Evolutionary conservation across 2,113 vertebrate species (phyloP), one percentile per base, ranked within the genome.

Genomic region (Neolamprologus brichardi): DNA sequence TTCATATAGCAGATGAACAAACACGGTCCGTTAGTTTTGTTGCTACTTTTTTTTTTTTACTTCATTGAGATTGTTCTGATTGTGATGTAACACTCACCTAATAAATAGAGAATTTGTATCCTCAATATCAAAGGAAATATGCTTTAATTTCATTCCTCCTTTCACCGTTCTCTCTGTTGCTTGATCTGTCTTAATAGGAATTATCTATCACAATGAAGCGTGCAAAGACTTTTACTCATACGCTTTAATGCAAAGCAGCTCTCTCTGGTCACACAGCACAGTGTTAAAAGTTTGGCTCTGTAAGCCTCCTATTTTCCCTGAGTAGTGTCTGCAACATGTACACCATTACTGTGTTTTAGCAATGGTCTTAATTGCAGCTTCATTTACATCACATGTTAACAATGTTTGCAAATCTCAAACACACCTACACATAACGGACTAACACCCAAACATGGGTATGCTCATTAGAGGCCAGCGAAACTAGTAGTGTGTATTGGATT

Each of bases 161-260:
- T 56, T 62, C 41, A 5, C 67, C 15, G 20, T 46, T 70, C 41
- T 52, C 25, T 54, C 3, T 18, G 51, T 62, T 81, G 4, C 54
- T 87, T 25, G 17, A 41, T 13, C 25, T 14, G 23, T 78, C 52
- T 80, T 86, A 92, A 91, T 93, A 64, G 72, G 70, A 85, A 44
- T n/a, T 88, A 93, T 93, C 89, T 51, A 85, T 93, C 87, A 93
- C 89, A 89, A 87, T 89, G 58, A 86, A 72, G 78, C 9, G 3
- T 53, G 20, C 6, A 15, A 2, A 32, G 28, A 62, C 81, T 79
- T 78, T 78, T 34, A 49, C 30, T 86, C 32, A 53, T 88, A 46
- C 28, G 14, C 54, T 83, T 78, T 1, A 17, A 14, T 58, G 20
- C 51, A 75, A 87, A 93, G 84, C 54, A 79, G 77, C 39, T 46